Base-by-base conservation (phyloP, 2,888 invertebrate species). In the Horisme vitalbata region DNA sequence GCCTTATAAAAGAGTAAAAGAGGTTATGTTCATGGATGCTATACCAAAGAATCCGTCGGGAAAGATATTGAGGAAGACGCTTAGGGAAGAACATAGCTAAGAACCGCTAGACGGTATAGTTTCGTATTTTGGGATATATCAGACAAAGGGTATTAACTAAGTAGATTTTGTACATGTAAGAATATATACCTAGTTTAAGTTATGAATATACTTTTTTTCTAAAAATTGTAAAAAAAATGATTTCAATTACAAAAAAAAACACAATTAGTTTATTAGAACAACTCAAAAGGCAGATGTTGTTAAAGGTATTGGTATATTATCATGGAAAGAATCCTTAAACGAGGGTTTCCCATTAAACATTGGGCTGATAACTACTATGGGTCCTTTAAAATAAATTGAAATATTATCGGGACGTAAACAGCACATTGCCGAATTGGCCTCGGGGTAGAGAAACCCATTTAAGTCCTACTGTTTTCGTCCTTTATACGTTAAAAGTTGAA, bases 21-120 rank as follows among this genome's bases (percentile, higher is more conserved):
- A 95, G 13, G 90, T 96, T 7, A 79, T 88, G 33, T 92, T 95
- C 55, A 71, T 94, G 12, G 87, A 92, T 0, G 81, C 81, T 39
- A 91, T 96, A 64, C 95, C 96, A 0, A 95, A 94, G 75, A 94
- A 92, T 64, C 85, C 93, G 0, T 91, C 95, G 0, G 96, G 96
- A 2, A 96, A 96, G 77, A 93, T 95, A 59, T 77, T 96, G 43
- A 88, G 94, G 52, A 90, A 90, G 56, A 83, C 91, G 41, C 74
- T 94, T 15, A 90, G 84, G 66, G 81, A 79, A 26, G 59, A 73
- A 50, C 66, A 73, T 54, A 59, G 60, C 44, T n/a, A n/a, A n/a
- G n/a, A n/a, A n/a, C n/a, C n/a, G n/a, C n/a, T 68, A 52, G 54
- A 3, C 20, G 5, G 8, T 6, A n/a, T 27, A 14, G 14, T 18